Percentiles rank a stretch among this genome's conserved stretches.
phyloP scores from a whole-genome alignment of 1,140 invertebrate genomes.

The Acarapis woodi region DNA sequence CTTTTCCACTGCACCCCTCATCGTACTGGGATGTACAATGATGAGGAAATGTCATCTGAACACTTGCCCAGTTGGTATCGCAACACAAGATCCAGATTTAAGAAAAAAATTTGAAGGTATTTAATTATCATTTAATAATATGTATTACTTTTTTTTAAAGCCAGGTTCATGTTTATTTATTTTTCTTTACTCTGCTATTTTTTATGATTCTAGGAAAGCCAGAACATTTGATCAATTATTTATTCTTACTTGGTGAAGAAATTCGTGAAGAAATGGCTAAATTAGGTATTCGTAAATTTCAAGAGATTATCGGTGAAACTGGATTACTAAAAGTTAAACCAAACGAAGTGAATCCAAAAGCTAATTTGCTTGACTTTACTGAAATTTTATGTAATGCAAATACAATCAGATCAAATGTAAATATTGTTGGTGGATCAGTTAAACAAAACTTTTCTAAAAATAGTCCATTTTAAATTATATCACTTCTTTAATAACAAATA shows the following conservation, averaged over 20 bases:
- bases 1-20: conserved; percentile 90
- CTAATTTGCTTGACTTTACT: conserved; percentile 49
- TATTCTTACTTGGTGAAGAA: conserved; percentile 92
- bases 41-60: conserved; percentile 99
- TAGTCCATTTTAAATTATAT: too few species aligned
- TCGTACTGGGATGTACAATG: conserved; percentile 93
- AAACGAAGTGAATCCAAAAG: conserved; percentile 37
- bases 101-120: conserved; percentile 90
- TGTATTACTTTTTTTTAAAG: too few species aligned
- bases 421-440: conserved; percentile 64
- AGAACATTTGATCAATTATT: conserved; percentile 87
- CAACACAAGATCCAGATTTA: conserved; percentile 75
- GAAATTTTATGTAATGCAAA: conserved; percentile 61
- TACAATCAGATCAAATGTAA: conserved; percentile 55
- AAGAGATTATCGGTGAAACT: conserved; percentile 77
- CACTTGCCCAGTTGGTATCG: conserved; percentile 93
- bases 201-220: too few species aligned
- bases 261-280: conserved; percentile 60
- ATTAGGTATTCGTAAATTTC: conserved; percentile 57
- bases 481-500: too few species aligned
- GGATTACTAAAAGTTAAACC: conserved; percentile 33
- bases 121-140: too few species aligned
- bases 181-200: too few species aligned
- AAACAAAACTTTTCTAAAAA: conserved; percentile 64
- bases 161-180: too few species aligned